These are phyloP conservation scores for Plebejus argus DNA, from an alignment of 2,888 invertebrate species.

Conservation along the genomic window DNA sequence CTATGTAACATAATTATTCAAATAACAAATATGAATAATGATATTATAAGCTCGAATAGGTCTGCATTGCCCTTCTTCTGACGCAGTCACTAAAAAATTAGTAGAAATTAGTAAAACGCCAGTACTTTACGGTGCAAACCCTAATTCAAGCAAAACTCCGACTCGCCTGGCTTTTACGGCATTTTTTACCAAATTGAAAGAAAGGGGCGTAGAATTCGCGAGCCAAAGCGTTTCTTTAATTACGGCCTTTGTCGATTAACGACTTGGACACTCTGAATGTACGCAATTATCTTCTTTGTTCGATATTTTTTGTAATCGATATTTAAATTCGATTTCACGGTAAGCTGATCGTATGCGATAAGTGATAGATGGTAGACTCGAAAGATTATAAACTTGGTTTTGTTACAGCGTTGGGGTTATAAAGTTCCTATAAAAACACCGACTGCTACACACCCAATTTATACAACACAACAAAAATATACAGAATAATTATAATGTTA, in stretches of 20 bases:
- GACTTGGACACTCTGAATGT: slow-evolving; percentile 48
- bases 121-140: neutral
- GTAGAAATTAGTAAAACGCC: too few species aligned
- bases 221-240: slow-evolving; percentile 66
- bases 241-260: slow-evolving; percentile 63
- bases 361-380: neutral
- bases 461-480: too few species aligned
- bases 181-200: slow-evolving; percentile 54
- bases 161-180: slow-evolving; percentile 52
- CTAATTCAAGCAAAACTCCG: slow-evolving; percentile 14
- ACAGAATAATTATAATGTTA: too few species aligned
- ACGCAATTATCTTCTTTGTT: slow-evolving; percentile 42
- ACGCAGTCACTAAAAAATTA: neutral
- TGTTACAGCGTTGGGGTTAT: too few species aligned
- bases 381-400: too few species aligned
- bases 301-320: slow-evolving; percentile 37
- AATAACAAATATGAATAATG: too few species aligned
- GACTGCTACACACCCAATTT: too few species aligned
- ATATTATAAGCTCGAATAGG: neutral
- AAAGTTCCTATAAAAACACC: too few species aligned
- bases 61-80: neutral
- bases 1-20: too few species aligned
- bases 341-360: neutral
- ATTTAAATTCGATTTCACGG: slow-evolving; percentile 36
- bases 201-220: slow-evolving; percentile 55